Percentiles rank a stretch among this genome's conserved stretches.
These are phyloP conservation scores for Lucifuga dentata DNA, from an alignment of 2,113 vertebrate genomes.

Conservation along the genomic window DNA sequence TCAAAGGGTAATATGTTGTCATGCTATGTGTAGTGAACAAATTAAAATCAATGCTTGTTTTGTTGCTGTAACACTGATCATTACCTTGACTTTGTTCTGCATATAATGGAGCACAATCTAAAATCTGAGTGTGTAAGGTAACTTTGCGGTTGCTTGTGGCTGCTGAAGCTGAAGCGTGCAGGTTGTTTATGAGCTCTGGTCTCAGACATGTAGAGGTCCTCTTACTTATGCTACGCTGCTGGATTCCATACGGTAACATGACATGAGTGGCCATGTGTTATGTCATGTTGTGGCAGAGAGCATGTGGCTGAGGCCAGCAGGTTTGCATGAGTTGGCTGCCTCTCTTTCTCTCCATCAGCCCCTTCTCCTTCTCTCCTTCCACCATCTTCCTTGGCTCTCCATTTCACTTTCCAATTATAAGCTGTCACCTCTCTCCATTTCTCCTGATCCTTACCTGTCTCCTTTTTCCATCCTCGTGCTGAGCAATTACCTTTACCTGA, in stretches of 20 bases:
- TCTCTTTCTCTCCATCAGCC: slow-evolving; percentile 16
- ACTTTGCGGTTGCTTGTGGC: not conserved
- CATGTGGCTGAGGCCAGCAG: slow-evolving; percentile 51
- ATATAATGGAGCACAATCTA: not conserved
- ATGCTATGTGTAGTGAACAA: slow-evolving; percentile 9
- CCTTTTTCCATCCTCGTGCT: slow-evolving; percentile 61
- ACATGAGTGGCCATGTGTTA: slow-evolving; percentile 53
- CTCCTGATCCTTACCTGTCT: slow-evolving; percentile 57
- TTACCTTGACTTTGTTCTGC: slow-evolving; percentile 36
- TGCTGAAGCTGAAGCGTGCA: slow-evolving; percentile 20
- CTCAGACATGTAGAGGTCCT: slow-evolving; percentile 32
- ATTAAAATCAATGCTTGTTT: slow-evolving; percentile 30
- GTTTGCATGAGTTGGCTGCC: slow-evolving; percentile 28
- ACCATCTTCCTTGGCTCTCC: slow-evolving; percentile 49
- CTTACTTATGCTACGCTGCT: slow-evolving; percentile 16
- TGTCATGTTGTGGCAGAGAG: slow-evolving; percentile 51
- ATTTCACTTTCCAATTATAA: slow-evolving; percentile 57
- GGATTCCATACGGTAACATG: slow-evolving; percentile 48
- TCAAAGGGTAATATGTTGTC: too few species aligned
- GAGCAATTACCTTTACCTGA: slow-evolving; percentile 70
- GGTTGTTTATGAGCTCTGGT: slow-evolving; percentile 31
- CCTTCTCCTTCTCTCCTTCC: not conserved
- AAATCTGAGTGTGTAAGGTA: not conserved
- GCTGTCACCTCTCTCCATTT: slow-evolving; percentile 54
- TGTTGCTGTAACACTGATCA: slow-evolving; percentile 9